These are phyloP conservation scores for Azorinus chamasolen DNA, from an alignment of 2,888 invertebrate species.

Conservation along the genomic window DNA sequence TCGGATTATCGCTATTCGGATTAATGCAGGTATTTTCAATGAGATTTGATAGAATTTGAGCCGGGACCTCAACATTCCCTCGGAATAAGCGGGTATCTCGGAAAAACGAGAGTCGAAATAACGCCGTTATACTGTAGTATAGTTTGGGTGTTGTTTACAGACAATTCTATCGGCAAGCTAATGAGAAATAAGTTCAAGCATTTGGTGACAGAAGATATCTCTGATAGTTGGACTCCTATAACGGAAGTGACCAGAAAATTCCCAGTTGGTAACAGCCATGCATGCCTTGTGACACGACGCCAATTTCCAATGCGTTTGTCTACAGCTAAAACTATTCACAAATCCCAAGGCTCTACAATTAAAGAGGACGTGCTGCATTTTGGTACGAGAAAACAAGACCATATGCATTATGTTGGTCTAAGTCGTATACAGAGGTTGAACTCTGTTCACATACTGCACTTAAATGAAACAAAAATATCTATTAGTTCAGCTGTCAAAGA, in stretches of 20 bases:
- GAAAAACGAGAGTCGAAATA: too few relatives aligned
- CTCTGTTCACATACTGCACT: conserved; percentile 28
- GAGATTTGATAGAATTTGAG: too few relatives aligned
- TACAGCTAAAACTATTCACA: conserved; percentile 19
- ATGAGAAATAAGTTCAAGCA: too few relatives aligned
- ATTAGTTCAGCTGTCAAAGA: conserved; percentile 20
- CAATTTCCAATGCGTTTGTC: conserved; percentile 11
- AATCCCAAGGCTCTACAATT: conserved; percentile 19
- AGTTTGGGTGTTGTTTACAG: too few relatives aligned
- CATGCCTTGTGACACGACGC: background rate
- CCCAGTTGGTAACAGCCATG: background rate
- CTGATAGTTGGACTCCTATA: conserved; percentile 11
- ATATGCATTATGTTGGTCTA: conserved; percentile 33
- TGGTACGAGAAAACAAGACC: too few relatives aligned
- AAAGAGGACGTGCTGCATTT: conserved; percentile 2
- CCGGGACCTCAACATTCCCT: too few relatives aligned
- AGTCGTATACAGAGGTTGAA: conserved; percentile 50
- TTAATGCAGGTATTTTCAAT: too few relatives aligned
- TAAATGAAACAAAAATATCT: conserved; percentile 40
- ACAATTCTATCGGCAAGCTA: too few relatives aligned
- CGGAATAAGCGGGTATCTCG: too few relatives aligned
- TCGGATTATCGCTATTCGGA: too few relatives aligned
- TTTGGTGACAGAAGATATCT: too few relatives aligned
- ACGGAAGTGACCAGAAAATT: conserved; percentile 1
- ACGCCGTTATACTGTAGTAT: too few relatives aligned